phyloP scores from a whole-genome alignment of 2,888 invertebrate genomes.

The Harpalus rufipes region DNA sequence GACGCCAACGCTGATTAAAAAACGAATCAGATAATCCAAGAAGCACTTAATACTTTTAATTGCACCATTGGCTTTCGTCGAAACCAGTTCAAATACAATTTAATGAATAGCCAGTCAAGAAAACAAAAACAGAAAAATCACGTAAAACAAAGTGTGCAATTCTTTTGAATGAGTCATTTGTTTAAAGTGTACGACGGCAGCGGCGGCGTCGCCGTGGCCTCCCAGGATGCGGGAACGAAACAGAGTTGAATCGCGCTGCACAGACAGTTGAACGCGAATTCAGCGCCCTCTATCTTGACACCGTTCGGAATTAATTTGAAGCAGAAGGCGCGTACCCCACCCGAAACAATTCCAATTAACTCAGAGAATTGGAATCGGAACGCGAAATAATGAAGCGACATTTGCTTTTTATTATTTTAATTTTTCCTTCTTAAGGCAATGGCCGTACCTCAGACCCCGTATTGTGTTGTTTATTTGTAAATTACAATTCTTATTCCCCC shows the following conservation, averaged over 20 bases:
- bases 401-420: conserved; percentile 68
- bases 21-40: conserved; percentile 53
- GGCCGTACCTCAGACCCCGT: conserved; percentile 22
- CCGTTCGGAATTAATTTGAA: conserved; percentile 67
- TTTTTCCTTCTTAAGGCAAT: conserved; percentile 62
- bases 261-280: conserved; percentile 51
- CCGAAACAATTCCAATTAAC: conserved; percentile 68
- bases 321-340: conserved; percentile 61
- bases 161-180: conserved; percentile 64
- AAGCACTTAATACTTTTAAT: conserved; percentile 58
- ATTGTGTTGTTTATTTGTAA: conserved; percentile 50
- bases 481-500: conserved; percentile 16
- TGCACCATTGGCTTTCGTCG: conserved; percentile 55
- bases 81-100: conserved; percentile 58
- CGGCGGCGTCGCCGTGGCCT: conserved; percentile 19
- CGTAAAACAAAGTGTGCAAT: conserved; percentile 57
- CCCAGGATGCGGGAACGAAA: conserved; percentile 32
- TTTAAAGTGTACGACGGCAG: conserved; percentile 48
- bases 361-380: conserved; percentile 67
- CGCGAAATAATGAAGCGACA: conserved; percentile 68
- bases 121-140: conserved; percentile 50
- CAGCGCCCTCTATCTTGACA: conserved; percentile 65
- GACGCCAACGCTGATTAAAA: conserved; percentile 53
- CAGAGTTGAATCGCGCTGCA: conserved; percentile 29
- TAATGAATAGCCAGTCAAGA: conserved; percentile 53